phyloP scores from a whole-genome alignment of 2,113 vertebrate species.

The Mobula birostris region DNA sequence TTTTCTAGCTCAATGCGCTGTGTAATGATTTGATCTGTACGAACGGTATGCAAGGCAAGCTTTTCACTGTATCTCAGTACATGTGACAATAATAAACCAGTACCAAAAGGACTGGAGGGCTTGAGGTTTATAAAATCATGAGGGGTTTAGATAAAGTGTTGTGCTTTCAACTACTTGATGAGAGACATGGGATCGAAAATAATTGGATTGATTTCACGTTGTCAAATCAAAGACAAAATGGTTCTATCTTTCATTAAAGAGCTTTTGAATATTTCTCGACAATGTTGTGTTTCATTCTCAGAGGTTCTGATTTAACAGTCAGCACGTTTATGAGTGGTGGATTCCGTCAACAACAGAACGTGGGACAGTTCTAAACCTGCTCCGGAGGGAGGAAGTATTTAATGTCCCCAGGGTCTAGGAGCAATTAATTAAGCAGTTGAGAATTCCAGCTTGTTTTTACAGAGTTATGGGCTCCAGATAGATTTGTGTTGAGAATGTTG shows the following conservation, averaged over 20 bases:
- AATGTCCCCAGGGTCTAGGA: not conserved
- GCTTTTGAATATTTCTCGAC: not conserved
- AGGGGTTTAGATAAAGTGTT: too few species aligned
- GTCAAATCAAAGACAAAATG: not conserved
- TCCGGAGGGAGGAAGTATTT: not conserved
- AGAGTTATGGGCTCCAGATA: not conserved
- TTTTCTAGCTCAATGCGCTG: too few species aligned
- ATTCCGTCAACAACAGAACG: not conserved
- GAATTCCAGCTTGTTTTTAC: conserved; percentile 18
- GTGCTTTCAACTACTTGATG: too few species aligned
- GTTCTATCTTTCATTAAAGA: not conserved
- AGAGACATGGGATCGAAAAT: too few species aligned
- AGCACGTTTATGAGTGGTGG: not conserved
- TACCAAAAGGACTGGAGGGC: too few species aligned
- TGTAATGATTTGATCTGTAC: too few species aligned
- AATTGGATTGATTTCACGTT: too few species aligned
- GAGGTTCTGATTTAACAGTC: not conserved
- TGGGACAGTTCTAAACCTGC: not conserved
- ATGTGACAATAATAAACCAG: too few species aligned
- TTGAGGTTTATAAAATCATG: too few species aligned
- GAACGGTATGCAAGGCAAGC: too few species aligned
- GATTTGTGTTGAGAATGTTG: not conserved
- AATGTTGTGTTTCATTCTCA: not conserved
- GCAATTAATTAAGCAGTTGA: conserved; percentile 10
- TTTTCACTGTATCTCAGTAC: too few species aligned